Conservation (phyloP, 2,113 vertebrate species). For the Vulpes vulpes region DNA sequence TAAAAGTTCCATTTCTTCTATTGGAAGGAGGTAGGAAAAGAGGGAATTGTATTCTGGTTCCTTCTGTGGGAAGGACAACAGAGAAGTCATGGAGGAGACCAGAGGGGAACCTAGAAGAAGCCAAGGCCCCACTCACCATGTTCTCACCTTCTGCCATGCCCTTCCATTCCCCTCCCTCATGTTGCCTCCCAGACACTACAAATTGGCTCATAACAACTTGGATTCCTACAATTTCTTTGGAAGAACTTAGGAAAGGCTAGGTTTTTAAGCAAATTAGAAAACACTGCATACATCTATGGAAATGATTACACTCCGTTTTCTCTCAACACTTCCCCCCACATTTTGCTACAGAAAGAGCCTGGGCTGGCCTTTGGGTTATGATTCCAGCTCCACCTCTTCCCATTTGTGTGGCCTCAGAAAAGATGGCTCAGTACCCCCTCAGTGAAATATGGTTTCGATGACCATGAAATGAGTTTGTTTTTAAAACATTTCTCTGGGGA, state of each 20-base stretch:
- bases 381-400: not conserved
- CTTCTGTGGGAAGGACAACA: not conserved
- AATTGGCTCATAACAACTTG: not conserved
- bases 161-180: not conserved
- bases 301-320: not conserved
- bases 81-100: not conserved
- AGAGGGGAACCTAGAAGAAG: not conserved
- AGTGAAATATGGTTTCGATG: not conserved
- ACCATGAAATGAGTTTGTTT: not conserved
- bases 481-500: not conserved
- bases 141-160: not conserved
- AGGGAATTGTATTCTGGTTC: not conserved
- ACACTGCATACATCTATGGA: not conserved
- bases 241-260: not conserved
- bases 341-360: not conserved
- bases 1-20: not conserved
- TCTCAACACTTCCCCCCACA: not conserved
- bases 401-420: not conserved
- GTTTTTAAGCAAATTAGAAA: not conserved
- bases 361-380: not conserved
- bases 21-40: not conserved
- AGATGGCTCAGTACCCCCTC: not conserved
- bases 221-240: not conserved
- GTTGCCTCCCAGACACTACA: not conserved
- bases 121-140: fast-evolving